Base-by-base conservation (phyloP, 2,888 invertebrate genomes). In the Busseola fusca region DNA sequence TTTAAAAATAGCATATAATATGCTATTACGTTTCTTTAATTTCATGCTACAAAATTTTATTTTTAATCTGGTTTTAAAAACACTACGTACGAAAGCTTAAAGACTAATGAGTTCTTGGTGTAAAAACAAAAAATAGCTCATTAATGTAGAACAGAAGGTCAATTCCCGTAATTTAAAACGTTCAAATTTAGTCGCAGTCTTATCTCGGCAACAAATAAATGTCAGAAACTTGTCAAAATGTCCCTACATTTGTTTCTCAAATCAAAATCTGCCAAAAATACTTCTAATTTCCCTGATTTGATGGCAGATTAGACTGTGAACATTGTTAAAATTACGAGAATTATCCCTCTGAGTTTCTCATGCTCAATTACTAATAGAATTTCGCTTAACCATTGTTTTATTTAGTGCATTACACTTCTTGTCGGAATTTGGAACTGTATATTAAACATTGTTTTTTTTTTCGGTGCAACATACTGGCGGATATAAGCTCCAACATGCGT, bases 401-500 rank as follows among this genome's bases (percentile, higher is more conserved):
- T 60, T 37, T 54, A 16, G n/a, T 30, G 58, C 25, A 34, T 42
- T 12, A 58, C 30, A 66, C 34, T 14, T 54, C 30, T 67, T 45
- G 48, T 72, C 14, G 1, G 21, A 16, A 80, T 79, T 72, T 10
- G 42, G 52, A 72, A 66, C n/a, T 54, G 48, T 64, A n/a, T 37
- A 50, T 45, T 9, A 34, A 6, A 27, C 1, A 12, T 21, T 42
- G 27, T 27, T 66, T 58, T 80, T 64, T 52, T 65, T 58, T 80
- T 72, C 52, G n/a, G 56, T 70, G 78, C 81, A 58, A 37, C 27
- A 34, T 14, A 16, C 56, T 77, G 16, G 59, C 72, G 69, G 72
- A 71, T 79, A 58, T 72, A 65, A 60, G 65, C 21, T 69, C 62
- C 62, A 66, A 30, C 30, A 50, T 73, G 64, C 64, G 77, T 69